Evolutionary conservation across 1,140 invertebrate genomes (phyloP).

Genomic region (Pteromalus puparum): DNA sequence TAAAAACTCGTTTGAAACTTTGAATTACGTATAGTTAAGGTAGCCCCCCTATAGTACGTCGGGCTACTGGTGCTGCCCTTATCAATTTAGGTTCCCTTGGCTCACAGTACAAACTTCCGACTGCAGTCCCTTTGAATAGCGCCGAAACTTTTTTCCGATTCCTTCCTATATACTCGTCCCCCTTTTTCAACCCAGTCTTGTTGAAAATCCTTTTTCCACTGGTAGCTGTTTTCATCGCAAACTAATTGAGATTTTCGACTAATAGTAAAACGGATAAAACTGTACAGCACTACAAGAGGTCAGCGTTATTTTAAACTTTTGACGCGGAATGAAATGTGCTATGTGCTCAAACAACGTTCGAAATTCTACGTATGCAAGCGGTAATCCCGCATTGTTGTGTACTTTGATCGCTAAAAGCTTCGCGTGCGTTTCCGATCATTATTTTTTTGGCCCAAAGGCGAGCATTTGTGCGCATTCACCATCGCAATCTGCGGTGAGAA

Average conservation of each 20-base stretch:
- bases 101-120: background rate
- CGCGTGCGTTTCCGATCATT: background rate
- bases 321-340: background rate
- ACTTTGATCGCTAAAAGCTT: background rate
- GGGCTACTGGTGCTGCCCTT: background rate
- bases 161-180: background rate
- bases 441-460: background rate
- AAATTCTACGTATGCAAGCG: background rate
- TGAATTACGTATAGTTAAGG: constrained; percentile 9
- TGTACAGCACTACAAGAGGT: background rate
- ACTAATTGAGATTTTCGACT: background rate
- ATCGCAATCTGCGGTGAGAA: background rate
- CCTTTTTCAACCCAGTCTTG: no score
- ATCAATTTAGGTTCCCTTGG: constrained; percentile 17
- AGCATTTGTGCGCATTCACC: background rate
- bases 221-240: background rate
- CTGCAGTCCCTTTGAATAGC: background rate
- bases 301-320: no score
- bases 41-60: background rate
- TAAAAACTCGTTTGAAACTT: constrained; percentile 25
- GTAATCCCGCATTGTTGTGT: background rate
- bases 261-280: background rate
- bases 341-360: background rate
- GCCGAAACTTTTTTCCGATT: background rate
- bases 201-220: background rate